Percentiles rank a stretch among this genome's conserved stretches.
phyloP scores from a whole-genome alignment of 2,797 vertebrate genomes.

The Sebastes dallii region DNA sequence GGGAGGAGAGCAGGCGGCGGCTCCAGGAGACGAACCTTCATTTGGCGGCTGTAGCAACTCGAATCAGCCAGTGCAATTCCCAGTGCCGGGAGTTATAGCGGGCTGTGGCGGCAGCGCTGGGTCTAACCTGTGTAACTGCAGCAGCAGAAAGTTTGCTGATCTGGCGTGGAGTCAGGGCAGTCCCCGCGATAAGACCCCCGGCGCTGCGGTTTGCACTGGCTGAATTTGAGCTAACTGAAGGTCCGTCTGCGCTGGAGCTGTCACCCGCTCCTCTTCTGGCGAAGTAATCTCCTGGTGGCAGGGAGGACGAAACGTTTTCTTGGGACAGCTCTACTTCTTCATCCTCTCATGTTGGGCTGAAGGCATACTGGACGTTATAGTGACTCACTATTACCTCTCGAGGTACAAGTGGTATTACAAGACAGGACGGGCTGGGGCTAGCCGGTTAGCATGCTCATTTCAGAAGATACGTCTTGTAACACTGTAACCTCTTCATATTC shows the following conservation, averaged over 20 bases:
- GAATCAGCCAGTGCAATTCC: not conserved
- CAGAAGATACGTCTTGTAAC: not conserved
- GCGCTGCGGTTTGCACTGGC: no score
- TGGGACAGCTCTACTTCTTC: no score
- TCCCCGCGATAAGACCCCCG: no score
- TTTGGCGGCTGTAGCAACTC: not conserved
- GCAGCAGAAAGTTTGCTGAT: not conserved
- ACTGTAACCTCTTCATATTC: not conserved
- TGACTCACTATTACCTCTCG: not conserved
- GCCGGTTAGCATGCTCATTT: not conserved
- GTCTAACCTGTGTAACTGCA: not conserved
- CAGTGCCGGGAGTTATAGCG: not conserved
- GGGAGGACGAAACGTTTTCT: no score
- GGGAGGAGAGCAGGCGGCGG: not conserved
- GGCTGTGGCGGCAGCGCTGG: not conserved
- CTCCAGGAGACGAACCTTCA: not conserved
- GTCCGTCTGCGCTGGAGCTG: no score
- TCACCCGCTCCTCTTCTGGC: no score
- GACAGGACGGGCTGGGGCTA: not conserved
- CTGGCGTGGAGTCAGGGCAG: not conserved
- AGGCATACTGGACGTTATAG: accelerated
- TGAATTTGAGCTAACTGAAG: no score
- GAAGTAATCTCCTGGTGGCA: no score
- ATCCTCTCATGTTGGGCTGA: no score
- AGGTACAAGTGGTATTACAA: not conserved